phyloP scores from a whole-genome alignment of 2,797 vertebrate species.

The Trichosurus vulpecula region DNA sequence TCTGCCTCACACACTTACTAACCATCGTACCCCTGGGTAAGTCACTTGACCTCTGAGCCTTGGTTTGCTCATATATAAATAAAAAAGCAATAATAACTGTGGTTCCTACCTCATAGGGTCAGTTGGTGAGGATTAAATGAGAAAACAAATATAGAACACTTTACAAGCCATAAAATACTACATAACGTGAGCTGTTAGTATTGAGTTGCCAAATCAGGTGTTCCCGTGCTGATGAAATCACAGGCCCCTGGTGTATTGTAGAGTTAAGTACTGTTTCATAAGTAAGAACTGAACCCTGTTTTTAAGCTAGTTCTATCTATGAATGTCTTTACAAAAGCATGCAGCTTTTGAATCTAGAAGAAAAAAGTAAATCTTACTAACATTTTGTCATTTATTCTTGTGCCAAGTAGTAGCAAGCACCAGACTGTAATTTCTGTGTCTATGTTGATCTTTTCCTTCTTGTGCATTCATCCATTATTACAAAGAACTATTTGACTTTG shows the following conservation, averaged over 20 bases:
- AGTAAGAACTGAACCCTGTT: background rate
- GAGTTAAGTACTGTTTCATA: background rate
- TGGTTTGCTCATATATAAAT: background rate
- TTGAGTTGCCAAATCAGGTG: background rate
- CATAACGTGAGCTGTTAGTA: background rate
- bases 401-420: background rate
- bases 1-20: background rate
- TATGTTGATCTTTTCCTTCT: constrained; percentile 10
- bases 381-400: background rate
- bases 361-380: background rate
- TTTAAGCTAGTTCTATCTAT: background rate
- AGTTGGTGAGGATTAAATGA: background rate
- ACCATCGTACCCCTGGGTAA: background rate
- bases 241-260: background rate
- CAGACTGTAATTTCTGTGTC: background rate
- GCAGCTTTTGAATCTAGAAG: background rate
- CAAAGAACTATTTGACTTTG: background rate
- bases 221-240: background rate
- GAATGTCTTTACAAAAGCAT: background rate
- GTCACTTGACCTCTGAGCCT: background rate
- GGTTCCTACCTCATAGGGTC: background rate
- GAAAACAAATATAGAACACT: background rate
- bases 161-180: background rate
- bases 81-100: background rate
- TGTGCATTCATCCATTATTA: background rate